These are phyloP conservation scores for Asbolus verrucosus DNA, from an alignment of 1,140 invertebrate species.

Conservation along the genomic window DNA sequence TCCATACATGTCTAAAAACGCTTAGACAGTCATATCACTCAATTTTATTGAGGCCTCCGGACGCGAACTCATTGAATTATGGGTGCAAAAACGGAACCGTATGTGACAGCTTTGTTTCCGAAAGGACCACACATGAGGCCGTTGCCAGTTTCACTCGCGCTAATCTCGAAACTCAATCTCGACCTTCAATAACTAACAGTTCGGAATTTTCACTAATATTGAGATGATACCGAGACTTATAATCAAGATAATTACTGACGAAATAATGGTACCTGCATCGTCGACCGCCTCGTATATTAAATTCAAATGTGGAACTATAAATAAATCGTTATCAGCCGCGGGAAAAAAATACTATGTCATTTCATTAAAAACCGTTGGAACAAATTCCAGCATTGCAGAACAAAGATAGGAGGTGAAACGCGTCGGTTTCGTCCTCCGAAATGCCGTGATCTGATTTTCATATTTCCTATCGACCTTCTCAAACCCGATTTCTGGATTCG, in stretches of 20 bases:
- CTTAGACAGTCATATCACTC: conserved; percentile 41
- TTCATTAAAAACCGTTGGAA: too few species aligned
- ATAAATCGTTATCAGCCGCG: background rate
- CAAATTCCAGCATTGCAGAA: too few species aligned
- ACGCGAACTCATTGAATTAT: conserved; percentile 19
- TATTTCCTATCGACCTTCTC: too few species aligned
- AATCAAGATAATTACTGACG: background rate
- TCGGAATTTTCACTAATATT: background rate
- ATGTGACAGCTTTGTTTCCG: background rate
- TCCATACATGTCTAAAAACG: too few species aligned
- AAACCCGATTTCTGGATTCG: too few species aligned
- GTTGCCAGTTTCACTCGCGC: background rate
- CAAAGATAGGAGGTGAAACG: too few species aligned
- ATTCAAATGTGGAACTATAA: background rate
- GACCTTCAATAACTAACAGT: background rate
- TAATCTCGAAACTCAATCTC: background rate
- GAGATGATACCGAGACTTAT: background rate
- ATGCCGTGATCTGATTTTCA: too few species aligned
- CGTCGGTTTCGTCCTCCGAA: too few species aligned
- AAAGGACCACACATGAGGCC: background rate
- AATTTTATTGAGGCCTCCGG: conserved; percentile 33
- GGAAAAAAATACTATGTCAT: background rate
- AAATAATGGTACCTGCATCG: background rate
- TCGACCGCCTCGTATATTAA: too few species aligned
- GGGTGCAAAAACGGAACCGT: conserved; percentile 17